Conservation (phyloP, 2,113 vertebrate species). For the Mixornis gularis region DNA sequence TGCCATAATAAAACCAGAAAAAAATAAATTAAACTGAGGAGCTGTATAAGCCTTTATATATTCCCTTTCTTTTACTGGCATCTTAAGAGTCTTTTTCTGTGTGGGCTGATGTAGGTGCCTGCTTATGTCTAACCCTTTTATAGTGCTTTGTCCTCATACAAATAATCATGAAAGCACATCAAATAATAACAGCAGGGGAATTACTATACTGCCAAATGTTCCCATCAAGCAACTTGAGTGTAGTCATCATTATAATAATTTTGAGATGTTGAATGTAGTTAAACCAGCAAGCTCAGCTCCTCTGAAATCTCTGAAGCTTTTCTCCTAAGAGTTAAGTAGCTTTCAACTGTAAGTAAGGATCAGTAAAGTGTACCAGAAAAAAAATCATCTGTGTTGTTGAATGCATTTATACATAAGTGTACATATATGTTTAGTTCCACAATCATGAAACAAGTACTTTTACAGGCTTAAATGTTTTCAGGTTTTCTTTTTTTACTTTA, state of each 20-base stretch:
- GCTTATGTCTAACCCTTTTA: slow-evolving; percentile 18
- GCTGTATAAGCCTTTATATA: not conserved
- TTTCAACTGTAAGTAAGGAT: not conserved
- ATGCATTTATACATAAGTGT: not conserved
- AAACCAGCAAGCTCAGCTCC: slow-evolving; percentile 32
- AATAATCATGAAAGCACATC: slow-evolving; percentile 48
- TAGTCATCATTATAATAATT: slow-evolving; percentile 36
- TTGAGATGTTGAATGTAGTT: slow-evolving; percentile 6
- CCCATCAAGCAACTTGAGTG: slow-evolving; percentile 11
- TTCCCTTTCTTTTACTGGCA: not conserved
- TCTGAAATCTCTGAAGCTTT: slow-evolving; percentile 25
- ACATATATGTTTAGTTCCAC: not conserved
- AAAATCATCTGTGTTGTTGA: accelerated
- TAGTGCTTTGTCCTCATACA: slow-evolving; percentile 33
- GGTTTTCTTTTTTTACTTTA: not conserved
- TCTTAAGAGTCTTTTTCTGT: not conserved
- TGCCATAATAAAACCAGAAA: not conserved
- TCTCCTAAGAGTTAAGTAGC: not conserved
- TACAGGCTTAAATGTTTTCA: not conserved
- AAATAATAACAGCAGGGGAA: slow-evolving; percentile 53
- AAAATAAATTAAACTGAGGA: not conserved
- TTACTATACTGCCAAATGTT: slow-evolving; percentile 39
- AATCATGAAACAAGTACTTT: not conserved
- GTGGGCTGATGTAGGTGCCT: not conserved
- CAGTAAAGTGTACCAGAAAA: not conserved